A percentile compares a stretch with the other conserved stretches of the same genome.
These are phyloP conservation scores for Coelopa frigida DNA, from an alignment of 1,140 invertebrate genomes.

Conservation along the genomic window DNA sequence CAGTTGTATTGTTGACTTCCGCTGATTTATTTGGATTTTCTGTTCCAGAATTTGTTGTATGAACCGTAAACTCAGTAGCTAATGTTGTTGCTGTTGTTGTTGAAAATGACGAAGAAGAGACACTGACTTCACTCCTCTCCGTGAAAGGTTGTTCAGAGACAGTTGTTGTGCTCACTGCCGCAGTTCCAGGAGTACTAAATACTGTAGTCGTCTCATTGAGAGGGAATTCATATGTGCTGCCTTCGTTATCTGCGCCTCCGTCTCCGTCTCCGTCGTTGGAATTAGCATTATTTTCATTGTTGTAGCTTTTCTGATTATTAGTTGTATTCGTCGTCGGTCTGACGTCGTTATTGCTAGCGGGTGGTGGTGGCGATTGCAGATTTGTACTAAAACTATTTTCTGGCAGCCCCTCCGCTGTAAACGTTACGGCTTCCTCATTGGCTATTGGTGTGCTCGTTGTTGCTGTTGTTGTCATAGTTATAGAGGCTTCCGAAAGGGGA, in stretches of 20 bases:
- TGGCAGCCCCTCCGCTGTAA: neutral
- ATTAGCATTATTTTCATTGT: neutral
- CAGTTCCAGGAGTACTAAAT: neutral
- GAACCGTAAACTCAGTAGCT: no score
- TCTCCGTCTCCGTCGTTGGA: neutral
- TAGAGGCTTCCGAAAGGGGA: no score
- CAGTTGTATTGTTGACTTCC: constrained; percentile 3
- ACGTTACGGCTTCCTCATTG: no score
- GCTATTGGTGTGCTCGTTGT: neutral
- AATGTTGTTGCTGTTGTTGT: neutral
- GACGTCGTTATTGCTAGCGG: neutral
- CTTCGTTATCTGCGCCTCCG: constrained; percentile 1
- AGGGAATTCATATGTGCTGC: neutral
- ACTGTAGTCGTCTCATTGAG: neutral
- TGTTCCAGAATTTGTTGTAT: neutral
- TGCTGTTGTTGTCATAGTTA: neutral
- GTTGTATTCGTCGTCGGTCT: neutral
- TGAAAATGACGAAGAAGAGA: no score
- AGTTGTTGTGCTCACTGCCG: neutral
- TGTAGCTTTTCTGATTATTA: neutral
- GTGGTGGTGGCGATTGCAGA: neutral
- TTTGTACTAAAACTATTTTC: neutral
- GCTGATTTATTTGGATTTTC: constrained; percentile 1
- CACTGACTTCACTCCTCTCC: no score
- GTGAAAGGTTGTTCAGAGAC: neutral